Evolutionary conservation across 2,113 vertebrate species (phyloP).

Genomic region (Peromyscus californicus): DNA sequence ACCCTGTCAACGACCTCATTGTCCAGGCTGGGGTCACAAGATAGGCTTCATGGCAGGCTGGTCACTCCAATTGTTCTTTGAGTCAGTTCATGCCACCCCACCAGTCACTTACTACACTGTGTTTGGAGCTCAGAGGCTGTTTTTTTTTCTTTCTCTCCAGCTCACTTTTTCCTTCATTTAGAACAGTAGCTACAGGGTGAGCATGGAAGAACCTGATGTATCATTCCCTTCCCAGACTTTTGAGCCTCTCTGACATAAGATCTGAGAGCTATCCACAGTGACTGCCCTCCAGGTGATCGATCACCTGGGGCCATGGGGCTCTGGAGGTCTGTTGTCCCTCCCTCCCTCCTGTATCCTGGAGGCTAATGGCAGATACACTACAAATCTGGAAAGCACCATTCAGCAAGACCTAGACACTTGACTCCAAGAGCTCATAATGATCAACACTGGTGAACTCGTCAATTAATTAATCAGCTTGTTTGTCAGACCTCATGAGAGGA

Average conservation of each 20-base stretch:
- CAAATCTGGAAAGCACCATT: not conserved
- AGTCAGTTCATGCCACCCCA: not conserved
- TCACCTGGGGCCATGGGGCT: not conserved
- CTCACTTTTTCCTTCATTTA: not conserved
- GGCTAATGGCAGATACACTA: not conserved
- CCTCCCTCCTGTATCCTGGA: not conserved
- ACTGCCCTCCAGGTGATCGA: not conserved
- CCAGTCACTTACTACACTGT: not conserved
- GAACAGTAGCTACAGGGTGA: not conserved
- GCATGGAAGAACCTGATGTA: not conserved
- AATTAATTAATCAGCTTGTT: constrained; percentile 43
- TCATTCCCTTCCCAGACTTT: not conserved
- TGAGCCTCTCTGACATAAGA: not conserved
- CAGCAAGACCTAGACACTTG: not conserved
- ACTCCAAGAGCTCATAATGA: constrained; percentile 6
- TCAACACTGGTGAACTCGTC: not conserved
- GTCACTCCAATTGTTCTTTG: not conserved
- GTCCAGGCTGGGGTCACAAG: not conserved
- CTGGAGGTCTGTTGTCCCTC: not conserved
- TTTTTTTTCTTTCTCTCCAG: not conserved
- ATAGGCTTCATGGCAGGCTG: not conserved
- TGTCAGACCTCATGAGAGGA: not conserved
- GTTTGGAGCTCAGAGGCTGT: not conserved
- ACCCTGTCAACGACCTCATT: too few species aligned
- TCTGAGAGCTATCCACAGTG: not conserved